Evolutionary conservation across 2,888 invertebrate genomes (phyloP), one percentile per base, ranked within the genome.

Genomic region (Dugesia japonica): DNA sequence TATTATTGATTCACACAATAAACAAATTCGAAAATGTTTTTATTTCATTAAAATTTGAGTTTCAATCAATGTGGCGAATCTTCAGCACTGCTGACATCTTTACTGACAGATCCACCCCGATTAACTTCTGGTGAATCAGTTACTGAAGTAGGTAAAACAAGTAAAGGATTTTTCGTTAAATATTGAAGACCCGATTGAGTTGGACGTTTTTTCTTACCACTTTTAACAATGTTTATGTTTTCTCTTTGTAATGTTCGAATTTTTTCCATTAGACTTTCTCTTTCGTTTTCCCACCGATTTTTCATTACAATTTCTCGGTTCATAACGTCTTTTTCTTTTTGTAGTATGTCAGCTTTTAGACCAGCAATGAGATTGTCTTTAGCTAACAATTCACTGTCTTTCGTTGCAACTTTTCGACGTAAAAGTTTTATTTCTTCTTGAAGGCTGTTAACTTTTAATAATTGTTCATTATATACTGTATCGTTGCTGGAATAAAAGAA

Each of bases 321-420:
- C 71, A 23, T 27, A 4, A 73, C 28, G 7, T 28, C 71, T 31
- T 71, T 33, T 20, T 76, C 76, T 20, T 33, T 76, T 4, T 76
- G 73, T 13, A 76, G n/a, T 4, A 76, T 76, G 26, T 76, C 76
- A 9, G 76, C 76, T 23, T 73, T 74, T 7, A 76, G 38, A 7
- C 75, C 73, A 1, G 76, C 76, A 17, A 76, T 76, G 20, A 26
- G n/a, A n/a, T 74, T 75, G 42, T 76, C 76, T 33, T 76, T 76
- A 20, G 13, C 73, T 20, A 76, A 17, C 38, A 76, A 38, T 17
- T 74, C 76, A 20, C 20, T 26, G 17, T 75, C 31, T 38, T 76
- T 76, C 1, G 26, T 20, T 0, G 76, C 76, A 13, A 76, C 28
- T 42, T 76, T 28, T 7, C 42, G n/a, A 17, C 71, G 73, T 13